A percentile compares a stretch with the other conserved stretches of the same genome.
Conservation (phyloP, 2,797 vertebrate species). For the Emydoidea blandingii region DNA sequence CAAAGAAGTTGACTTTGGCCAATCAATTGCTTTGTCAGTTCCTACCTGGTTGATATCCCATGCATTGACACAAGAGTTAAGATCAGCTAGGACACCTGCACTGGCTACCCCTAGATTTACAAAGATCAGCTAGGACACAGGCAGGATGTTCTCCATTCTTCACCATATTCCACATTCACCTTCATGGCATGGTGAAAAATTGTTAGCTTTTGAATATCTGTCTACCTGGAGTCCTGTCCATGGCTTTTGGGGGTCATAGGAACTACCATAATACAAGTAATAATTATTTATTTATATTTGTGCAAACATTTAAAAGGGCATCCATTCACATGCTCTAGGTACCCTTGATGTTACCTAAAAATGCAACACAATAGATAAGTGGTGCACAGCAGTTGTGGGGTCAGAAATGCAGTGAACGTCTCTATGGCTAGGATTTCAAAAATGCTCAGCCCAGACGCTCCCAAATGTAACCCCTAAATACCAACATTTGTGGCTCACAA, state of each 20-base stretch:
- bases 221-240: not conserved
- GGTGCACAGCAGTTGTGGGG: not conserved
- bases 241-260: not conserved
- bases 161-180: not conserved
- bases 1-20: constrained; percentile 11
- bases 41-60: constrained; percentile 47
- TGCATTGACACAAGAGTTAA: constrained; percentile 35
- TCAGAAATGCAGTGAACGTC: not conserved
- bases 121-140: not conserved
- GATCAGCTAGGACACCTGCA: not conserved
- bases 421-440: not conserved
- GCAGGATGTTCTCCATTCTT: constrained; percentile 36
- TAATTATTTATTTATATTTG: constrained; percentile 52
- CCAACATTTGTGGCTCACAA: not conserved
- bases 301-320: constrained; percentile 48
- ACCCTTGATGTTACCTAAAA: not conserved
- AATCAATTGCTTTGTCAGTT: constrained; percentile 61
- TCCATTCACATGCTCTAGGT: constrained; percentile 7
- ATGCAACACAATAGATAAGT: not conserved
- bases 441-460: not conserved
- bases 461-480: constrained; percentile 10
- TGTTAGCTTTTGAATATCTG: not conserved
- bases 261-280: constrained; percentile 9
- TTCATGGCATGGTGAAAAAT: not conserved
- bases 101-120: not conserved